phyloP scores from a whole-genome alignment of 2,797 vertebrate species.

The Dipus sagitta region DNA sequence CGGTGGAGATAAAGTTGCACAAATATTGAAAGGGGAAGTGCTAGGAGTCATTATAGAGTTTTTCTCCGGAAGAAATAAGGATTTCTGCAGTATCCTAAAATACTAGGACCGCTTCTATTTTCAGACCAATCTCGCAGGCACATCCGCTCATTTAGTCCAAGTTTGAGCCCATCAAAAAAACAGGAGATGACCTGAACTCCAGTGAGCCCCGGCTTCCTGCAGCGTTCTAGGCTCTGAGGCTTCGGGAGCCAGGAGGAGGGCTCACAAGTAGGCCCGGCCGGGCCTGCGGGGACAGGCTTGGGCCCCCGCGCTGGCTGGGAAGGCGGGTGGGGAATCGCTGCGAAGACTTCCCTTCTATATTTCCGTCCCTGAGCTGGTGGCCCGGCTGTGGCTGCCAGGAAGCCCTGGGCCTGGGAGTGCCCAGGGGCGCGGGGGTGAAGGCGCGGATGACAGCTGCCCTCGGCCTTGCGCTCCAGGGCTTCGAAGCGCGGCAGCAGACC shows the following conservation, averaged over 20 bases:
- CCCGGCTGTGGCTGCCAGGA: not conserved
- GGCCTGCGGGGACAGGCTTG: not conserved
- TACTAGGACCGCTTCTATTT: slow-evolving; percentile 97
- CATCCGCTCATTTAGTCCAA: slow-evolving; percentile 98
- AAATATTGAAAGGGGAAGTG: slow-evolving; percentile 99
- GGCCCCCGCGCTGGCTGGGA: not conserved
- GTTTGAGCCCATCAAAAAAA: slow-evolving; percentile 94
- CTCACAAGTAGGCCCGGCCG: not conserved
- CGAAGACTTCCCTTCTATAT: not conserved
- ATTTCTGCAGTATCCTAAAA: slow-evolving; percentile 99
- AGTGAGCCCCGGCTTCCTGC: slow-evolving; percentile 87
- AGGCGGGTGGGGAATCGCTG: not conserved
- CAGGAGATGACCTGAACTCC: slow-evolving; percentile 94
- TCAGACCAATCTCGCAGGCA: slow-evolving; percentile 94
- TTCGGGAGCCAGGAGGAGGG: not conserved
- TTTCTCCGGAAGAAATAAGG: slow-evolving; percentile 99
- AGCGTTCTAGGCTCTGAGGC: slow-evolving; percentile 57
- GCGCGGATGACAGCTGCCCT: too few relatives aligned
- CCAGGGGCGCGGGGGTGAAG: too few relatives aligned
- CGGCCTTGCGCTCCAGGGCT: too few relatives aligned
- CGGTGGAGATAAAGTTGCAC: slow-evolving; percentile 98
- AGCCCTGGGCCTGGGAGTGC: not conserved
- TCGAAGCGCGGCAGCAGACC: too few relatives aligned
- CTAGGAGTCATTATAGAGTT: slow-evolving; percentile 96
- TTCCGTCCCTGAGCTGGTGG: not conserved